phyloP scores from a whole-genome alignment of 2,888 invertebrate species.

The Spilosoma lubricipeda region DNA sequence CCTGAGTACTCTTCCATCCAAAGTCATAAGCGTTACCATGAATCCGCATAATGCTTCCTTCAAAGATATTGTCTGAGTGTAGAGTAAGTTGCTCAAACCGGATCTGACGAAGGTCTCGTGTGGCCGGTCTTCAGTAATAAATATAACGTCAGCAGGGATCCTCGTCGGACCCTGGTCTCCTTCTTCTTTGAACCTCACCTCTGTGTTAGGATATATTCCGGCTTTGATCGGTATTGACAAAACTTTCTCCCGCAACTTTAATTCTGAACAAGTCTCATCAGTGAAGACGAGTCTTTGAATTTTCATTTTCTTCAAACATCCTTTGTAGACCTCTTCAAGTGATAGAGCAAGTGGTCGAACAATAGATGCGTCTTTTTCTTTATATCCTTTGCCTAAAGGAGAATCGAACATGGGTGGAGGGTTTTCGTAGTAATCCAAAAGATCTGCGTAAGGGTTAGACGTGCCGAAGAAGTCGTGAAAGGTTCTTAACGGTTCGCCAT shows the following conservation, averaged over 20 bases:
- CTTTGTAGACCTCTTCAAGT: conserved; percentile 88
- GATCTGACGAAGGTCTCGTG: conserved; percentile 89
- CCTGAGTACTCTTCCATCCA: conserved; percentile 90
- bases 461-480: conserved; percentile 94
- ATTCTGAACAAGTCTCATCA: conserved; percentile 87
- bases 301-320: conserved; percentile 94
- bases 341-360: conserved; percentile 81
- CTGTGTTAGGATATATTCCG: conserved; percentile 90
- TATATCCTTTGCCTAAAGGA: conserved; percentile 87
- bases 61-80: conserved; percentile 87
- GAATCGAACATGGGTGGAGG: conserved; percentile 88
- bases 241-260: conserved; percentile 90
- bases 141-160: conserved; percentile 91
- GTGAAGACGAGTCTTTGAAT: conserved; percentile 90
- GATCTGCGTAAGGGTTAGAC: conserved; percentile 92
- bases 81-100: conserved; percentile 88
- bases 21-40: conserved; percentile 88
- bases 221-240: conserved; percentile 91
- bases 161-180: conserved; percentile 92
- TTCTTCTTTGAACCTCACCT: conserved; percentile 91
- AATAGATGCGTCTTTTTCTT: conserved; percentile 86
- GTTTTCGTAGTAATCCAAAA: conserved; percentile 88
- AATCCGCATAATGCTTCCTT: conserved; percentile 91
- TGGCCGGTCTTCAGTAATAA: conserved; percentile 90
- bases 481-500: conserved; percentile 91